These are phyloP conservation scores for Thera obeliscata DNA, from an alignment of 2,888 invertebrate species.

Conservation along the genomic window DNA sequence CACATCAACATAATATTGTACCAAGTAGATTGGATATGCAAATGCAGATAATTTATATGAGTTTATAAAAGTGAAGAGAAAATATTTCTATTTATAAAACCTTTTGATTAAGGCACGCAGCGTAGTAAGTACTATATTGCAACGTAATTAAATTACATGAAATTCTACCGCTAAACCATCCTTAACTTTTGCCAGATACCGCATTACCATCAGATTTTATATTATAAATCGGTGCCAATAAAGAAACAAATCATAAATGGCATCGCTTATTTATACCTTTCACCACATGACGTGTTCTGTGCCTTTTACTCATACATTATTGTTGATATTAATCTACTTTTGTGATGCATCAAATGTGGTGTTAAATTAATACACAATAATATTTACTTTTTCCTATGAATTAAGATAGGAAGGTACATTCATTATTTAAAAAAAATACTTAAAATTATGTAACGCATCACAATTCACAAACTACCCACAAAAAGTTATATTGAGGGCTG, in stretches of 20 bases:
- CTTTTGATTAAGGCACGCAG: constrained; percentile 19
- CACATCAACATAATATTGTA: not conserved
- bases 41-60: not conserved
- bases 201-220: not conserved
- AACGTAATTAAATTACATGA: not conserved
- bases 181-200: not conserved
- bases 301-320: too few relatives aligned
- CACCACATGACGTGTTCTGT: too few relatives aligned
- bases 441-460: not conserved
- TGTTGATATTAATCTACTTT: not conserved
- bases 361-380: not conserved
- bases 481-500: not conserved
- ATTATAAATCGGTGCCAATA: too few relatives aligned
- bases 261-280: too few relatives aligned
- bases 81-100: not conserved
- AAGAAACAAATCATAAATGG: too few relatives aligned
- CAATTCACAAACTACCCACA: not conserved
- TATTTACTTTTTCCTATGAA: not conserved
- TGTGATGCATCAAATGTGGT: not conserved
- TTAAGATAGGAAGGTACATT: not conserved
- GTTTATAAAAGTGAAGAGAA: not conserved
- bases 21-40: not conserved
- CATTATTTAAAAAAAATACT: not conserved
- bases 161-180: not conserved
- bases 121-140: not conserved